Evolutionary conservation across 2,113 vertebrate species (phyloP).

Genomic region (Melospiza melodia): DNA sequence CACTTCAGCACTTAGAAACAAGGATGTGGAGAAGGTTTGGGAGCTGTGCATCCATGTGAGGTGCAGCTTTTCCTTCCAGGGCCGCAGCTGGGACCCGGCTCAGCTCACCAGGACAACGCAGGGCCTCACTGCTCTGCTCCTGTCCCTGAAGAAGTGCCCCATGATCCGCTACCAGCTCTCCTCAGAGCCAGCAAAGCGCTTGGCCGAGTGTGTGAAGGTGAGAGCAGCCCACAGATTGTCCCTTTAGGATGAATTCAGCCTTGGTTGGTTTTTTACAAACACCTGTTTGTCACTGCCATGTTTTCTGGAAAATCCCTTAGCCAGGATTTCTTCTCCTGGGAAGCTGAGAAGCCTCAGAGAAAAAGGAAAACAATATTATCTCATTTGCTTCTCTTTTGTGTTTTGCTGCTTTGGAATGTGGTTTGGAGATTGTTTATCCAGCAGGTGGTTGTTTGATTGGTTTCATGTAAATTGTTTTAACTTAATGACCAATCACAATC

Average conservation of each 20-base stretch:
- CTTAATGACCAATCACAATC: too few relatives aligned
- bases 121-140: slow-evolving; percentile 91
- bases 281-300: neutral
- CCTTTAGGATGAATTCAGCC: too few relatives aligned
- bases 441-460: too few relatives aligned
- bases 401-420: too few relatives aligned
- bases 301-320: too few relatives aligned
- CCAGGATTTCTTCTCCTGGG: too few relatives aligned
- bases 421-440: too few relatives aligned
- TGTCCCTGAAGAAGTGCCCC: slow-evolving; percentile 96
- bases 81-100: slow-evolving; percentile 86
- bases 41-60: neutral
- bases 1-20: neutral
- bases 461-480: too few relatives aligned
- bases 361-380: too few relatives aligned
- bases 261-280: neutral
- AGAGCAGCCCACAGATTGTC: neutral
- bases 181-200: slow-evolving; percentile 88
- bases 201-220: slow-evolving; percentile 92
- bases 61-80: slow-evolving; percentile 69
- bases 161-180: slow-evolving; percentile 98
- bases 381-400: too few relatives aligned
- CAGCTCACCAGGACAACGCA: slow-evolving; percentile 87
- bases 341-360: too few relatives aligned
- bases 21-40: neutral